Evolutionary conservation across 2,113 vertebrate species (phyloP).

Genomic region (Apistogramma diplotaenia): DNA sequence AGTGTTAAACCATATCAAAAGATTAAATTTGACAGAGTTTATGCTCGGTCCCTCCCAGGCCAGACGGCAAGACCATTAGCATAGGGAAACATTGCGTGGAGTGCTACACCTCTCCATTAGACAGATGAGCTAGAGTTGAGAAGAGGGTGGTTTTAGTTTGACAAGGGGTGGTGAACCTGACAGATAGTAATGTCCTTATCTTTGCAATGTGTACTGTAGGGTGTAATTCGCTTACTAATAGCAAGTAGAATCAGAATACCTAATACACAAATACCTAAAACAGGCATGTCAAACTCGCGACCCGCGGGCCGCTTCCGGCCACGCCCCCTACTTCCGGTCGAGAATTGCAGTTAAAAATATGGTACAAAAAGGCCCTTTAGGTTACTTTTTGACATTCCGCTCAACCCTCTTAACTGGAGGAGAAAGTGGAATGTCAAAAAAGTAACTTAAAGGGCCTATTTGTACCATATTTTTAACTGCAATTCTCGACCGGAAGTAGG

Average conservation of each 20-base stretch:
- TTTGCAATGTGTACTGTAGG: conserved; percentile 20
- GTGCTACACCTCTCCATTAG: conserved; percentile 38
- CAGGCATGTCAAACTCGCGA: too few relatives aligned
- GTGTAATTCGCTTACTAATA: conserved; percentile 8
- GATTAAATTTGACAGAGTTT: conserved; percentile 51
- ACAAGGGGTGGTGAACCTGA: conserved; percentile 11
- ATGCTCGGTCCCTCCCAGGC: conserved; percentile 18
- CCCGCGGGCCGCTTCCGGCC: too few relatives aligned
- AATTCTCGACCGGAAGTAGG: too few relatives aligned
- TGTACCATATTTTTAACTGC: too few relatives aligned
- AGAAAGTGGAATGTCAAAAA: too few relatives aligned
- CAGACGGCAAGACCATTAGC: conserved; percentile 38
- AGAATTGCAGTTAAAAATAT: too few relatives aligned
- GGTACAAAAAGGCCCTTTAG: too few relatives aligned
- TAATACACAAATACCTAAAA: neutral
- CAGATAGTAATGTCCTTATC: conserved; percentile 17
- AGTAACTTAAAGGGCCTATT: too few relatives aligned
- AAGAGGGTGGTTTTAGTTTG: neutral
- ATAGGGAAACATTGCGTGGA: conserved; percentile 19
- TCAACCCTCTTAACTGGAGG: too few relatives aligned
- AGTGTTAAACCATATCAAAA: conserved; percentile 59
- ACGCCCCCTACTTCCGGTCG: too few relatives aligned
- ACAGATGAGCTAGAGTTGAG: conserved; percentile 8
- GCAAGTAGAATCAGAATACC: conserved; percentile 5
- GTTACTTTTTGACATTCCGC: too few relatives aligned